These are phyloP conservation scores for Gopherus flavomarginatus DNA, from an alignment of 2,113 vertebrate species.

Conservation along the genomic window DNA sequence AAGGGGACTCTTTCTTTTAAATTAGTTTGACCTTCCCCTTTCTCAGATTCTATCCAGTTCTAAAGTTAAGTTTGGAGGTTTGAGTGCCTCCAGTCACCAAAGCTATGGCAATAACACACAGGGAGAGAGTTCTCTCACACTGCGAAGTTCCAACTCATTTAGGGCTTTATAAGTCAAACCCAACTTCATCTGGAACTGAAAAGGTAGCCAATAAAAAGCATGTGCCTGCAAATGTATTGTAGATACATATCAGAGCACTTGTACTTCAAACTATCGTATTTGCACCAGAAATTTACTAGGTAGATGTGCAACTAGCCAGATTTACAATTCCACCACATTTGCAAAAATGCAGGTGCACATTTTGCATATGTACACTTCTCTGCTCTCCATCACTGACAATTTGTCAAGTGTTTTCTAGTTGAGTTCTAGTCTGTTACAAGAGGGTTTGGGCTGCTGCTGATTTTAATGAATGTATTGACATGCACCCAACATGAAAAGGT, in stretches of 20 bases:
- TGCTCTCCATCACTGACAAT: not conserved
- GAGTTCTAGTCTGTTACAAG: not conserved
- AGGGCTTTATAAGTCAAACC: not conserved
- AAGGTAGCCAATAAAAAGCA: not conserved
- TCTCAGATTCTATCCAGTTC: no score
- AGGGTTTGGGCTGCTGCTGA: not conserved
- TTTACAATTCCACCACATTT: not conserved
- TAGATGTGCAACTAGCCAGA: not conserved
- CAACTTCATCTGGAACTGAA: not conserved
- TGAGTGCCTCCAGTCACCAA: no score
- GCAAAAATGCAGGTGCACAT: not conserved
- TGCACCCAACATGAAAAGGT: not conserved
- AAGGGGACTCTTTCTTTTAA: no score
- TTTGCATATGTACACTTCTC: not conserved
- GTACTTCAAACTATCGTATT: not conserved
- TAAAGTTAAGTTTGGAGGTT: no score
- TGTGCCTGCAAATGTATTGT: not conserved
- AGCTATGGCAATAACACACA: not conserved
- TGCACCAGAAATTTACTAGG: not conserved
- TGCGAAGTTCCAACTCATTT: not conserved
- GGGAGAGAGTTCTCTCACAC: not conserved
- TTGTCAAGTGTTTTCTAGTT: not conserved
- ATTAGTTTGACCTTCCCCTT: no score
- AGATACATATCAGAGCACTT: not conserved
- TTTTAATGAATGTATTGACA: not conserved